Evolutionary conservation across 2,888 invertebrate genomes (phyloP).

Genomic region (Scelioninae gen. 2): DNA sequence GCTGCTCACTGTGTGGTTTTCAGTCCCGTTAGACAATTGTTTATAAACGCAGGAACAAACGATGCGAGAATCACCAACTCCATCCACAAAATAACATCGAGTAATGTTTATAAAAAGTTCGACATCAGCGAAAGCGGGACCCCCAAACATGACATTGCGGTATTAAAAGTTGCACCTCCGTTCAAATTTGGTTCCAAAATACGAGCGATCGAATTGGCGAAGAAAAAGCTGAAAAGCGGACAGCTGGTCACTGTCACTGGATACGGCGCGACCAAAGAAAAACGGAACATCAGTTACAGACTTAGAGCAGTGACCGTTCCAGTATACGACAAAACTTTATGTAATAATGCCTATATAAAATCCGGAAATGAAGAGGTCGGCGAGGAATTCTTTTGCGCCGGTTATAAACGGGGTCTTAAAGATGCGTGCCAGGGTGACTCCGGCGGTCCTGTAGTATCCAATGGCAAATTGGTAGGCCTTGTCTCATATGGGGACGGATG

Average conservation of each 20-base stretch:
- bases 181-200: conserved; percentile 13
- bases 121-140: not conserved
- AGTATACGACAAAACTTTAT: conserved; percentile 2
- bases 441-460: conserved; percentile 36
- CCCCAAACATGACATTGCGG: conserved; percentile 28
- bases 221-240: not conserved
- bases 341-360: not conserved
- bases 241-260: conserved; percentile 36
- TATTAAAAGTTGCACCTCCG: conserved; percentile 26
- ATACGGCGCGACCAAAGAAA: conserved; percentile 29
- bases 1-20: conserved; percentile 24
- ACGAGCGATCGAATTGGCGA: conserved; percentile 16
- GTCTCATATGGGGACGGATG: conserved; percentile 47
- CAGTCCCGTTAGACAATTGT: not conserved
- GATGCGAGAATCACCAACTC: not conserved
- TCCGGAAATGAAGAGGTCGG: not conserved
- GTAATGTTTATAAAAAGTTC: not conserved
- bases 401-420: conserved; percentile 5
- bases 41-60: conserved; percentile 12
- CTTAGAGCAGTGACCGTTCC: conserved; percentile 17
- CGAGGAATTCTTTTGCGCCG: conserved; percentile 19
- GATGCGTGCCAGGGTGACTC: conserved; percentile 47
- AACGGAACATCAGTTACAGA: not conserved
- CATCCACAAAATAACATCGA: not conserved
- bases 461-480: conserved; percentile 42